Evolutionary conservation across 2,797 vertebrate genomes (phyloP), one percentile per base, ranked within the genome.

Genomic region (Sebastes matsubarae): DNA sequence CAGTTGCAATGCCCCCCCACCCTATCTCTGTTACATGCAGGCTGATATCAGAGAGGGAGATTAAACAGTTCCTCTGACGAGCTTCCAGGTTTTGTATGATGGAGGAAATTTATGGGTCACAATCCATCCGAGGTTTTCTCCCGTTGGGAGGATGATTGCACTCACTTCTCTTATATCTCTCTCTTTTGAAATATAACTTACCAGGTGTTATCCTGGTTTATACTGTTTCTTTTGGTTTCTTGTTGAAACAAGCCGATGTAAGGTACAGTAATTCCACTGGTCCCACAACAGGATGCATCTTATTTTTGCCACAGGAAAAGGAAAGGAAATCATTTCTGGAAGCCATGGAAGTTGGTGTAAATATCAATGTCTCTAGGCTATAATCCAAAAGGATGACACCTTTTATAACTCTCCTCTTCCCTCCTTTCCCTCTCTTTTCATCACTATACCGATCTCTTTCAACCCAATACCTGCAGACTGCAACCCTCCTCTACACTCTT

Each of bases 21-120:
- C 59, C 79, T 58, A 18, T 60, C 57, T 71, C 36, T 58, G 55
- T 68, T 75, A 67, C 54, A 81, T 84, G 66, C 77, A 83, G 77
- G 69, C 52, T 78, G 67, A 82, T 88, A 85, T 83, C 82, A 61
- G 80, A 86, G 69, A 67, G 22, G 83, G 68, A 88, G 86, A 88
- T 73, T 72, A 68, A 82, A 81, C 32, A 68, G 87, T 90, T 94
- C 88, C 91, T 87, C 81, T 90, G 89, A 91, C 85, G 20, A 88
- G 88, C 83, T 93, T 93, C 90, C 92, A 88, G 89, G 76, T 86
- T 94, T 95, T 93, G 92, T 94, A 75, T 27, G 9, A 75, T n/a
- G 75, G 64, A 89, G 87, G 82, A 89, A 83, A 82, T 77, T 32
- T 69, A 32, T 22, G 30, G 59, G 59, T 85, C 72, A 29, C 42